These are phyloP conservation scores for Nasua narica DNA, from an alignment of 2,797 vertebrate species.

Conservation along the genomic window DNA sequence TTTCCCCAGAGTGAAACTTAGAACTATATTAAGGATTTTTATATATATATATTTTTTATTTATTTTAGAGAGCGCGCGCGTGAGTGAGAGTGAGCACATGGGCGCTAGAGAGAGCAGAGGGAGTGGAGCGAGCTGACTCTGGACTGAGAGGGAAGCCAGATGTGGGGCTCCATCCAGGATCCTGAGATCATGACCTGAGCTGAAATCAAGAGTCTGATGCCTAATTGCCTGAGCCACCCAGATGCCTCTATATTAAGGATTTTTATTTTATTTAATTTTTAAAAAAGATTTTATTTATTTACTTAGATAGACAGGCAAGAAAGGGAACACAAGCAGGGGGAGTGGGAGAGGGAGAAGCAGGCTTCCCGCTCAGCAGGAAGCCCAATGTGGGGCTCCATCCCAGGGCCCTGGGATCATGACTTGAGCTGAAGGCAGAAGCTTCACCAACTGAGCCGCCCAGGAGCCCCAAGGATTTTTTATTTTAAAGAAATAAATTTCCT, in stretches of 20 bases:
- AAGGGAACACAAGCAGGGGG: too few species aligned
- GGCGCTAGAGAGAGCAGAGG: background rate
- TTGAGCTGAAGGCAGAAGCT: background rate
- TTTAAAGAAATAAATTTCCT: background rate
- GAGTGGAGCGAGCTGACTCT: background rate
- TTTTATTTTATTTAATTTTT: background rate
- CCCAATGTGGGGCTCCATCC: rapidly evolving
- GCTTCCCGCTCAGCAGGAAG: background rate
- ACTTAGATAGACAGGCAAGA: too few species aligned
- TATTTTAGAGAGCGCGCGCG: background rate
- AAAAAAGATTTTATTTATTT: too few species aligned
- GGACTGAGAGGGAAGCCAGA: background rate
- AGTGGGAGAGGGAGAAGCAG: background rate
- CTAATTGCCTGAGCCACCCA: background rate
- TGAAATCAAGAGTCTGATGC: background rate
- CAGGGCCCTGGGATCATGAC: background rate
- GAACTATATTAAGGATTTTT: background rate
- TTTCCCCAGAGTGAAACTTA: background rate
- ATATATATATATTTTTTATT: background rate
- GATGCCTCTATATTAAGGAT: background rate
- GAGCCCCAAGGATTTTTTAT: background rate
- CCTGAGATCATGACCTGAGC: background rate
- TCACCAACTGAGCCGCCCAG: background rate
- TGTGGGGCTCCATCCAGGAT: background rate
- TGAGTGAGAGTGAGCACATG: background rate